Evolutionary conservation across 2,113 vertebrate genomes (phyloP).

Genomic region (Athene cunicularia): DNA sequence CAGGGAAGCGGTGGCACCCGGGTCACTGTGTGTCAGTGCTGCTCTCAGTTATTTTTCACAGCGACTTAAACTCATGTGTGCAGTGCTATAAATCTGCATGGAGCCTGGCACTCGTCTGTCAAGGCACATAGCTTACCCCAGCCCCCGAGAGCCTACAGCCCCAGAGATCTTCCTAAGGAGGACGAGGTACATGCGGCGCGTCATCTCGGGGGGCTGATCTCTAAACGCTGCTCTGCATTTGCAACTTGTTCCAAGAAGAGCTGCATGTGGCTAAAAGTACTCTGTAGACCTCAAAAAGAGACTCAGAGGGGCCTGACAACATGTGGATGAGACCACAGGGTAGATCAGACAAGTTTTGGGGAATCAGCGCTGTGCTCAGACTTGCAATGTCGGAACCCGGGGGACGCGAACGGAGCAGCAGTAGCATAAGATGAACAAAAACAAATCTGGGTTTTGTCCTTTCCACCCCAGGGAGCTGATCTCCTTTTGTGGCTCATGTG

Average conservation of each 20-base stretch:
- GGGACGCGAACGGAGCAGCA: accelerated
- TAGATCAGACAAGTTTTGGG: neutral
- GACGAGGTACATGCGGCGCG: accelerated
- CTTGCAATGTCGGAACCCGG: neutral
- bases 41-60: neutral
- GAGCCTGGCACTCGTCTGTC: neutral
- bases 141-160: accelerated
- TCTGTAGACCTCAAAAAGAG: neutral
- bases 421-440: neutral
- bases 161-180: neutral
- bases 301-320: neutral
- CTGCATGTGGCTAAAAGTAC: no score
- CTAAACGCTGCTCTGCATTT: neutral
- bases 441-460: neutral
- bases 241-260: neutral
- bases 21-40: neutral
- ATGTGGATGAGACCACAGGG: neutral
- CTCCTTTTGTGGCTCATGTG: neutral
- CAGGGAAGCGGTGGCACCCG: neutral
- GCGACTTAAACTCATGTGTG: neutral
- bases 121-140: accelerated
- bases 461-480: neutral
- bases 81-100: neutral
- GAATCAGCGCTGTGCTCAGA: neutral
- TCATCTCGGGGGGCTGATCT: neutral